Evolutionary conservation across 2,113 vertebrate species (phyloP), one percentile per base, ranked within the genome.

Genomic region (Clarias magur): DNA sequence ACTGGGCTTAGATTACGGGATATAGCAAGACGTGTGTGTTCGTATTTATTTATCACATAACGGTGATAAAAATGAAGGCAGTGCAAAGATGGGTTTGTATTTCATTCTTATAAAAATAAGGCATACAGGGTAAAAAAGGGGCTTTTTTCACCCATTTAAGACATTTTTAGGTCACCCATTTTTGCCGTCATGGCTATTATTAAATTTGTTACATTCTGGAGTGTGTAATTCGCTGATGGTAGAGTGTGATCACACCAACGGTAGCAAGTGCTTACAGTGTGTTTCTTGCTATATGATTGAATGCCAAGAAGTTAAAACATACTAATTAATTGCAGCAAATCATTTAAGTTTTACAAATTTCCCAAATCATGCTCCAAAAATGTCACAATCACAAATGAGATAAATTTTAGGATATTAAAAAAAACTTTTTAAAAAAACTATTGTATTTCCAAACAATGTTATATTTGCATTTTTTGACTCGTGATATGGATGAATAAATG

Each of bases 1-100:
- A 82, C 70, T 84, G 76, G 67, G 38, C 78, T 62, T 34, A 57
- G 76, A 84, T 57, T 86, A 65, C 53, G 73, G 80, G 63, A 73
- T 30, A 73, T 86, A 67, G 83, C 62, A 57, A 73, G 56, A 70
- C 60, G 27, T 42, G 3, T 27, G 12, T 76, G 7, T 7, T 53
- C 16, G 25, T 17, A 79, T 79, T 79, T 54, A 42, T 42, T 23
- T 15, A 53, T 25, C 11, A 27, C 21, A 34, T 34, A 34, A 15
- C 6, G 12, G 16, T 25, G 57, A 59, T 59, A 59, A 60, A 59
- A 25, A 10, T 79, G 79, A 38, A 60, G 19, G 34, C 30, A 60
- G 30, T 1, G 17, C 27, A 60, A 80, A 34, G 54, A 54, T 34
- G 12, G 56, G 0, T 56, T 59, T 80, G 17, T 38, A 60, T 60